Percentiles rank a stretch among this genome's conserved stretches.
Conservation (phyloP, 2,113 vertebrate genomes). For the Cebus imitator region DNA sequence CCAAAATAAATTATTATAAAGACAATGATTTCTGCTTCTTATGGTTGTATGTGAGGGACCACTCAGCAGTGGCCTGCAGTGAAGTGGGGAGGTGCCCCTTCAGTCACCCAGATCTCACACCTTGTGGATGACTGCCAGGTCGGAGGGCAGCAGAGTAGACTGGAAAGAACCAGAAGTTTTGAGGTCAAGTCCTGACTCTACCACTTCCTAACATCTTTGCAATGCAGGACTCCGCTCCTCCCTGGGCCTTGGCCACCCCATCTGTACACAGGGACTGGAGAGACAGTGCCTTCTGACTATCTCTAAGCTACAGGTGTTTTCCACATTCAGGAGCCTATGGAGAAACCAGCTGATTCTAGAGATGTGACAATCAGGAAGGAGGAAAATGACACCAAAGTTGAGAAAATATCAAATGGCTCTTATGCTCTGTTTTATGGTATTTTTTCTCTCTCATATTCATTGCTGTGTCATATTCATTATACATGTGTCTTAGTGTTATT, state of each 20-base stretch:
- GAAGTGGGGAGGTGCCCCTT: background rate
- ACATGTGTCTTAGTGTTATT: background rate
- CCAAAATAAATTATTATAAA: conserved; percentile 7
- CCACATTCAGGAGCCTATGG: background rate
- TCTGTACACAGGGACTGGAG: background rate
- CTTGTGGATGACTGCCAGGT: background rate
- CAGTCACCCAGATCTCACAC: background rate
- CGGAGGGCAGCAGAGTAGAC: background rate
- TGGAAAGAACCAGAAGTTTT: background rate
- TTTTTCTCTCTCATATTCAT: conserved; percentile 1
- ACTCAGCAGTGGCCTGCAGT: background rate
- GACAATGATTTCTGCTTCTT: background rate
- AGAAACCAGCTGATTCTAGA: background rate
- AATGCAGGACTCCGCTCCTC: no score
- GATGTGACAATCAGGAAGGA: background rate
- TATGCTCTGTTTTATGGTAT: background rate
- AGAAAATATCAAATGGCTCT: background rate
- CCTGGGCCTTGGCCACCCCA: background rate
- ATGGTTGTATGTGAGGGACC: background rate
- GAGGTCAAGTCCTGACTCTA: background rate
- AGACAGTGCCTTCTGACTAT: background rate
- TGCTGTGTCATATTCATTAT: background rate
- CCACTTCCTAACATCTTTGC: background rate
- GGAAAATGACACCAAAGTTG: conserved; percentile 15
- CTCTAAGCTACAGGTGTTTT: background rate